Evolutionary conservation across 2,888 invertebrate genomes (phyloP).

Genomic region (Auanema sp.): DNA sequence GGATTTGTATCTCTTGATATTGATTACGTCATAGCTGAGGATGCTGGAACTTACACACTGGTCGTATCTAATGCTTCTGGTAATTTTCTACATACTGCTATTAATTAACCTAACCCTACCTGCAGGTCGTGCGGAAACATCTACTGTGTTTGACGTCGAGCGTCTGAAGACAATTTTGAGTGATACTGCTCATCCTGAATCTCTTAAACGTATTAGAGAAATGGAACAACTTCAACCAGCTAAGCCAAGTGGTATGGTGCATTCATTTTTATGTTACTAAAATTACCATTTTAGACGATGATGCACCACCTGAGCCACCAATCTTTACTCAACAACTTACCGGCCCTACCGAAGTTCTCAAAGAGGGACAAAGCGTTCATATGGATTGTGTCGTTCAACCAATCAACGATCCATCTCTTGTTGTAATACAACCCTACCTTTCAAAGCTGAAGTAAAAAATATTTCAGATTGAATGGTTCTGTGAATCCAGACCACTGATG

Average conservation of each 20-base stretch:
- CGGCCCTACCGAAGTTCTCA: constrained; percentile 78
- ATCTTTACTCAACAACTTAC: constrained; percentile 87
- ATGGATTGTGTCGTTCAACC: constrained; percentile 86
- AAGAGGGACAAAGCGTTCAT: constrained; percentile 66
- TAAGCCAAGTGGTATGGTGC: constrained; percentile 23
- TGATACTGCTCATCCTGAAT: constrained; percentile 89
- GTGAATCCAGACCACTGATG: constrained; percentile 78
- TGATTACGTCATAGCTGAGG: constrained; percentile 92
- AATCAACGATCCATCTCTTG: constrained; percentile 87
- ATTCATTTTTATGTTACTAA: background rate
- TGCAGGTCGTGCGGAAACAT: constrained; percentile 82
- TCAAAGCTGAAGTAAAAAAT: background rate
- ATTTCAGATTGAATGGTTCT: constrained; percentile 90
- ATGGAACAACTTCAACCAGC: constrained; percentile 60
- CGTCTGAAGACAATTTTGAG: constrained; percentile 68
- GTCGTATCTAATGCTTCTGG: constrained; percentile 46
- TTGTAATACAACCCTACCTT: constrained; percentile 69
- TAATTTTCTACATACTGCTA: background rate
- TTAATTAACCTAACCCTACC: constrained; percentile 64
- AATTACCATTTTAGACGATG: constrained; percentile 34
- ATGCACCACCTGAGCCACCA: constrained; percentile 66
- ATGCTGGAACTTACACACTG: constrained; percentile 75
- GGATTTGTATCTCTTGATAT: constrained; percentile 95
- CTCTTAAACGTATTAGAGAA: constrained; percentile 77
- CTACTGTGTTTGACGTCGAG: constrained; percentile 76